Evolutionary conservation across 2,113 vertebrate genomes (phyloP).

Genomic region (Balaeniceps rex): DNA sequence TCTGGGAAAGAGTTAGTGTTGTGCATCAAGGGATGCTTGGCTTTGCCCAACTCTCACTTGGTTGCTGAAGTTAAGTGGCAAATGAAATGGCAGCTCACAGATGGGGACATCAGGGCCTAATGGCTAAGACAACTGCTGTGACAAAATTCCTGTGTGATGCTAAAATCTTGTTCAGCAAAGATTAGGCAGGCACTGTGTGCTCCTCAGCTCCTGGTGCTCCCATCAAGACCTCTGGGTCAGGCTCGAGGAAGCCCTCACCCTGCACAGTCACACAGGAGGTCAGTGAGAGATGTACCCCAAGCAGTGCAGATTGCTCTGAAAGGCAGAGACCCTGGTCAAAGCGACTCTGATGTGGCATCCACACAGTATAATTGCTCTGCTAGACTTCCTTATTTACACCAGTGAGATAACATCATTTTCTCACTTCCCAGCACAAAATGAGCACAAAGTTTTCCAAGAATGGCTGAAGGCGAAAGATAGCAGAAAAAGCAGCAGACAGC

Average conservation of each 20-base stretch:
- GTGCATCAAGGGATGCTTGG: background rate
- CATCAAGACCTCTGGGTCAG: background rate
- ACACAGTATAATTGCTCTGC: fast-evolving
- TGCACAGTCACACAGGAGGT: background rate
- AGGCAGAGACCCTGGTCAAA: background rate
- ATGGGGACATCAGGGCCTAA: background rate
- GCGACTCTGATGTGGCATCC: background rate
- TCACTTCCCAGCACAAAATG: background rate
- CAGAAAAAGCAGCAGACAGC: background rate
- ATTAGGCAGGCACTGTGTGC: background rate
- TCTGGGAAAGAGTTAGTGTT: background rate
- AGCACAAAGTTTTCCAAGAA: background rate
- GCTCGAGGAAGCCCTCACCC: background rate
- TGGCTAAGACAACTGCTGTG: background rate
- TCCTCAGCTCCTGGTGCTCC: background rate
- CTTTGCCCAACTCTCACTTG: background rate
- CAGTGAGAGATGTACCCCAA: background rate
- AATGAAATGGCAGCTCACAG: background rate
- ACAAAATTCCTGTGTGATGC: background rate
- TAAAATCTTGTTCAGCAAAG: background rate
- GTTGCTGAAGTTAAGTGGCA: background rate
- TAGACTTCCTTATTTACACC: background rate
- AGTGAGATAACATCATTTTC: background rate
- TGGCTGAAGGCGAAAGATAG: background rate
- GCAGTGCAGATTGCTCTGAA: background rate